Conservation (phyloP, 2,888 invertebrate genomes). For the Aplocera efformata region DNA sequence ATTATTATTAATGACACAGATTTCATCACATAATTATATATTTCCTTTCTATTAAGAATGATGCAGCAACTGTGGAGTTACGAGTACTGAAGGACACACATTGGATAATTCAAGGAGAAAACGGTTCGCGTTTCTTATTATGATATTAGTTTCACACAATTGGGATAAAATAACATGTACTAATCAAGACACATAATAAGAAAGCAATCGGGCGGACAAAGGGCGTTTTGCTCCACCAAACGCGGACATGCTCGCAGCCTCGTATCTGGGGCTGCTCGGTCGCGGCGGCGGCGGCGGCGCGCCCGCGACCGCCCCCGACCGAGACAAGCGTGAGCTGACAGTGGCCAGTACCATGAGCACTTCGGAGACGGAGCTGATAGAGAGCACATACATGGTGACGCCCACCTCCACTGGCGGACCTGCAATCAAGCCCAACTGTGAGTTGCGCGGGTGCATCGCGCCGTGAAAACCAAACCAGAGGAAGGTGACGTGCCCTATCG, state of each 20-base stretch:
- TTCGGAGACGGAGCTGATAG: conserved; percentile 99
- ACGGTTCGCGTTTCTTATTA: conserved; percentile 73
- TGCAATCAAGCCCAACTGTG: conserved; percentile 84
- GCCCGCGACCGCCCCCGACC: conserved; percentile 54
- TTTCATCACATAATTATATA: conserved; percentile 47
- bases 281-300: conserved; percentile 56
- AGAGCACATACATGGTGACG: conserved; percentile 98
- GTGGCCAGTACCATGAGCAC: conserved; percentile 94
- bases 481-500: conserved; percentile 65
- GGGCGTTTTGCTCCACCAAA: conserved; percentile 73
- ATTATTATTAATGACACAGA: conserved; percentile 33
- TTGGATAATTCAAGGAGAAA: conserved; percentile 58
- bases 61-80: conserved; percentile 71
- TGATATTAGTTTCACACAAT: conserved; percentile 46
- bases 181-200: conserved; percentile 65
- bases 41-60: conserved; percentile 21
- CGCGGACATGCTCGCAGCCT: conserved; percentile 79
- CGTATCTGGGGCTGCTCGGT: conserved; percentile 79
- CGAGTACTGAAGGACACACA: conserved; percentile 75
- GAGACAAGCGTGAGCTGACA: conserved; percentile 75
- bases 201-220: conserved; percentile 74
- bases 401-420: conserved; percentile 98
- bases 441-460: conserved; percentile 60
- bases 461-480: conserved; percentile 72
- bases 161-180: conserved; percentile 30